Base-by-base conservation (phyloP, 2,113 vertebrate species). In the Mohoua ochrocephala region DNA sequence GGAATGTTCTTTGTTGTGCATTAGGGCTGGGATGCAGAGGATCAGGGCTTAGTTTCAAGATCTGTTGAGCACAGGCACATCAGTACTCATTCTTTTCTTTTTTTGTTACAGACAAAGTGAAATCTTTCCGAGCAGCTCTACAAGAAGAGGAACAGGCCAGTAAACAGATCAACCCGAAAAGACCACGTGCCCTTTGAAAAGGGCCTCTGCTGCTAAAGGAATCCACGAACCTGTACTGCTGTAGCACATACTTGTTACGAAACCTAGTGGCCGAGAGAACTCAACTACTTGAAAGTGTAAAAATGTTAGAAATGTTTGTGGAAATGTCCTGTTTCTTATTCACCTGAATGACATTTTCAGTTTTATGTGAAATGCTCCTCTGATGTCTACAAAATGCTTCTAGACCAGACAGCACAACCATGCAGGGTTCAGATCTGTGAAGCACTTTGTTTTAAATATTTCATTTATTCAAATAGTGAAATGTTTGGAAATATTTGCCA, bases 111-210 rank as follows among this genome's bases (percentile, higher is more conserved):
- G 99, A 99, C 97, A 99, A 99, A 99, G 99, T 99, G 97, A 99
- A 99, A 93, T 98, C 99, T 74, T 99, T 99, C 98, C 99, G 99
- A 56, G 98, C 99, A 78, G 96, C 99, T 42, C 98, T 99, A 11
- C 99, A 99, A 96, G 99, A 99, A 60, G 99, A 99, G 88, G 99
- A 99, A 95, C 99, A 99, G 92, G 99, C 99, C 67, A 99, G 99
- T 98, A 98, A 99, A 98, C 99, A 99, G 98, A 99, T 99, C 87
- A 99, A 99, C 95, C 99, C 99, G n/a, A 99, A 99, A 96, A 99
- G 99, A 98, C 99, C 99, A 91, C 98, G 99, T 64, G 98, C 99
- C 57, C 98, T 99, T 97, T 99, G 98, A 98, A 97, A 74, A 27
- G 33, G 89, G 70, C 50, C 50, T 91, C 91, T 95, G 97, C 97